A percentile compares a stretch with the other conserved stretches of the same genome.
Evolutionary conservation across 1,140 invertebrate species (phyloP).

Genomic region (Orchesella cincta): DNA sequence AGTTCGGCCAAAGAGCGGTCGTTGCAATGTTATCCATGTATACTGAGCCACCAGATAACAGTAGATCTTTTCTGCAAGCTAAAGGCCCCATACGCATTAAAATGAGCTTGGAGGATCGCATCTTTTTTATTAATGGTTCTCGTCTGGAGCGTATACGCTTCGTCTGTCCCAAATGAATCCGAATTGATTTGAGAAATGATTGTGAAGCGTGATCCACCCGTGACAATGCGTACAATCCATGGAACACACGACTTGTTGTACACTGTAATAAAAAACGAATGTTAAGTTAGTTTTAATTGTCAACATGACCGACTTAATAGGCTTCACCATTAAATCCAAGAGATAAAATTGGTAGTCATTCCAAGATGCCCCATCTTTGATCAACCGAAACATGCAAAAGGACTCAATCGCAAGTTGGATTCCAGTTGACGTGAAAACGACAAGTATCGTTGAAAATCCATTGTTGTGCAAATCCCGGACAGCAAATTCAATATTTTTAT

Average conservation of each 20-base stretch:
- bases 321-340: neutral
- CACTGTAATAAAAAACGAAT: neutral
- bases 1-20: neutral
- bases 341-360: neutral
- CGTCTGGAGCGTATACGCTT: no score
- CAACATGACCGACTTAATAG: neutral
- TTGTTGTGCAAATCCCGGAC: neutral
- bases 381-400: neutral
- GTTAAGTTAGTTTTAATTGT: neutral
- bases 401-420: neutral
- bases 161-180: neutral
- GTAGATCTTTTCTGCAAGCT: neutral
- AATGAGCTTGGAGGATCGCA: no score
- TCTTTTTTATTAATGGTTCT: no score
- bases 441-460: neutral
- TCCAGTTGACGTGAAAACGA: neutral
- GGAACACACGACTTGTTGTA: neutral
- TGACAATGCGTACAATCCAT: neutral
- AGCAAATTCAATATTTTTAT: neutral
- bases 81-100: neutral
- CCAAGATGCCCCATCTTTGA: neutral
- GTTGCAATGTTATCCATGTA: neutral
- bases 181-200: neutral
- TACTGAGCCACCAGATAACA: neutral
- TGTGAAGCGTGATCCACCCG: neutral